Conservation (phyloP, 2,888 invertebrate genomes). For the Laspeyria flexula region DNA sequence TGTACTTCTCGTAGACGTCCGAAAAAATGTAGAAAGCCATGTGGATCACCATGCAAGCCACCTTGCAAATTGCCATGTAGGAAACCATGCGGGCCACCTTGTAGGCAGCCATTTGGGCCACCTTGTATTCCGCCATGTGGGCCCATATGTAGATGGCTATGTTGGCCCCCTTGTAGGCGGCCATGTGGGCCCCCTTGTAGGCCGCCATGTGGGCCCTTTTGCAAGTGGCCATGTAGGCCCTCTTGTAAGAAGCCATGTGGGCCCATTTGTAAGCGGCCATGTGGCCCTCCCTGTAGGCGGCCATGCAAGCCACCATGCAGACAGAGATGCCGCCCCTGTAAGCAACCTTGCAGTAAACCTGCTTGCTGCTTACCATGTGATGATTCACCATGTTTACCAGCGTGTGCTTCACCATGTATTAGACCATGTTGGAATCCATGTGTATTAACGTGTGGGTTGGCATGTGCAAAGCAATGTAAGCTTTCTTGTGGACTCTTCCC, state of each 20-base stretch:
- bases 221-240: constrained; percentile 17
- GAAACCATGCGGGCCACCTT: background rate
- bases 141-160: background rate
- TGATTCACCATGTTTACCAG: no score
- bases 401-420: no score
- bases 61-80: background rate
- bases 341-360: background rate
- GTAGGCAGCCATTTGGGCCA: background rate
- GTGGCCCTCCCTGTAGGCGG: background rate
- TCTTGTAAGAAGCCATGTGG: background rate
- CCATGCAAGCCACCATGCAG: constrained; percentile 22
- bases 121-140: constrained; percentile 2
- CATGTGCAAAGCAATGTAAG: background rate
- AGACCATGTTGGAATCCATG: background rate
- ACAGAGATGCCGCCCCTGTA: no score
- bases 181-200: background rate
- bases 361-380: background rate
- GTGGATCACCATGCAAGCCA: background rate
- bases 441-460: background rate
- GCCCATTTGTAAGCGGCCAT: background rate
- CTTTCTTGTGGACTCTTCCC: background rate
- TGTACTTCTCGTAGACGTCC: background rate
- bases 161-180: constrained; percentile 1
- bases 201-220: constrained; percentile 18
- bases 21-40: background rate